Conservation (phyloP, 2,113 vertebrate genomes). For the Clarias batrachus region DNA sequence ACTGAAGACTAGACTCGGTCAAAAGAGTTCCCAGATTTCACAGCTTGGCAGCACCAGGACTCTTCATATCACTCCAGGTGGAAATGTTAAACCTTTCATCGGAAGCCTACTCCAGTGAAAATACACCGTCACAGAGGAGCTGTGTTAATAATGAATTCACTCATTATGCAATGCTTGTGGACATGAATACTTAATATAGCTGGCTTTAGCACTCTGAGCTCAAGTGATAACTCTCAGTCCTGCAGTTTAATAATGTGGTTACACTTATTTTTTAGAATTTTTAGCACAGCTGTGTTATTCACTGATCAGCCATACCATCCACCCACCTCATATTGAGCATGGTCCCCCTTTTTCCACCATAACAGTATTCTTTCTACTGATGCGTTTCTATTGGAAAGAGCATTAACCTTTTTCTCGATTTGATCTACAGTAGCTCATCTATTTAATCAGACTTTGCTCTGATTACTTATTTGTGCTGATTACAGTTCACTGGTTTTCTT, state of each 20-base stretch:
- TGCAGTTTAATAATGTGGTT: not conserved
- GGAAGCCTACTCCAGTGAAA: not conserved
- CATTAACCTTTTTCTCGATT: no score
- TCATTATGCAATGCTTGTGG: not conserved
- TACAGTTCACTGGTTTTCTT: no score
- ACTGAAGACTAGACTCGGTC: not conserved
- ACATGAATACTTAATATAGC: conserved; percentile 20
- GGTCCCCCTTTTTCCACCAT: no score
- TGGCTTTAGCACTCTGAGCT: not conserved
- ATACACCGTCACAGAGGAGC: not conserved
- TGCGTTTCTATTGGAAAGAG: no score
- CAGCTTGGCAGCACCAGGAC: not conserved
- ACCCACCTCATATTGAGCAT: no score
- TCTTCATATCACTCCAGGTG: not conserved
- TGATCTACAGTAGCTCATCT: no score
- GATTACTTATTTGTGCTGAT: no score
- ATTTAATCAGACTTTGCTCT: no score
- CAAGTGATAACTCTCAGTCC: not conserved
- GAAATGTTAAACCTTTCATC: not conserved
- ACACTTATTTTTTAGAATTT: not conserved
- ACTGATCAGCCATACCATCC: no score
- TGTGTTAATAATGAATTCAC: conserved; percentile 11
- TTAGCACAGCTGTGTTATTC: not conserved
- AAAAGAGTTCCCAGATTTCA: not conserved
- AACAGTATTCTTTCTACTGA: no score